Evolutionary conservation across 1,140 invertebrate genomes (phyloP).

Genomic region (Scaptomyza graminum): DNA sequence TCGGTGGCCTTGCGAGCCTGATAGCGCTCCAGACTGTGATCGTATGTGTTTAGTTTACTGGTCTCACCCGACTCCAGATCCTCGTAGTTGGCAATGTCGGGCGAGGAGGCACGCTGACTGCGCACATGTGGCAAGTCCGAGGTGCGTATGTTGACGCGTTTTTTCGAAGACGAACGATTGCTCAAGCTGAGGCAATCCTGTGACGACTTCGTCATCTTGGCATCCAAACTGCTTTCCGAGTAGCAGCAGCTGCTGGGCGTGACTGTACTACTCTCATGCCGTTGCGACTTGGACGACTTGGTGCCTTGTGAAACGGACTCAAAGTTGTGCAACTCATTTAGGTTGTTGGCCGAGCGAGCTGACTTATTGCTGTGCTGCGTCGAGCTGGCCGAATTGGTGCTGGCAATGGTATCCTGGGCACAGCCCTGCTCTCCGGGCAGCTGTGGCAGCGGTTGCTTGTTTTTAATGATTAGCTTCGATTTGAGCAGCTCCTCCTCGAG

Average conservation of each 20-base stretch:
- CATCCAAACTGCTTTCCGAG: conserved; percentile 81
- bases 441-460: conserved; percentile 80
- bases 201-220: conserved; percentile 79
- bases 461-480: conserved; percentile 80
- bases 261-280: conserved; percentile 79
- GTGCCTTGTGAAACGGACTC: conserved; percentile 75
- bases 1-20: conserved; percentile 84
- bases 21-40: conserved; percentile 84
- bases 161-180: conserved; percentile 85
- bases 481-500: conserved; percentile 80
- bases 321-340: conserved; percentile 82
- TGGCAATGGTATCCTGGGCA: conserved; percentile 65
- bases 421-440: conserved; percentile 62
- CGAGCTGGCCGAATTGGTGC: conserved; percentile 73
- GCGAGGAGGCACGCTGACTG: conserved; percentile 72
- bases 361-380: conserved; percentile 75
- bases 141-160: conserved; percentile 86
- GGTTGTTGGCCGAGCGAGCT: conserved; percentile 63
- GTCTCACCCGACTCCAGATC: conserved; percentile 84
- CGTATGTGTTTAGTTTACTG: conserved; percentile 84
- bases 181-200: conserved; percentile 84
- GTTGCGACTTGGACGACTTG: conserved; percentile 73
- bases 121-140: conserved; percentile 61
- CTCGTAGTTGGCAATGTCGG: conserved; percentile 77
- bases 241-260: conserved; percentile 83